These are phyloP conservation scores for Chymomyza fuscimana DNA, from an alignment of 2,888 invertebrate genomes.

Conservation along the genomic window DNA sequence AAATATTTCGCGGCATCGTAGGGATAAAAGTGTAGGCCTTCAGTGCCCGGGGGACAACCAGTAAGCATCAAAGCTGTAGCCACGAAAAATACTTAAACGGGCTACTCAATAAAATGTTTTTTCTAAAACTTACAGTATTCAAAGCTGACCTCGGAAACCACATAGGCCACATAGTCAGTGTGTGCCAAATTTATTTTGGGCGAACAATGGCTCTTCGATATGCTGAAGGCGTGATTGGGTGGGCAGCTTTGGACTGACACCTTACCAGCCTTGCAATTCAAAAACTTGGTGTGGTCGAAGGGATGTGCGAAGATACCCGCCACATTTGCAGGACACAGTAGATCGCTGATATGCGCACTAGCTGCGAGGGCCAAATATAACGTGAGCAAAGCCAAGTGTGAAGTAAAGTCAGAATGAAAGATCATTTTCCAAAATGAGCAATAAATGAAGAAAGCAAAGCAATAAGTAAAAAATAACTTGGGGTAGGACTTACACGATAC, in stretches of 20 bases:
- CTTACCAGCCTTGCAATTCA: constrained; percentile 85
- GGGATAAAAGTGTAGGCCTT: constrained; percentile 83
- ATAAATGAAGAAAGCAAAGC: neutral
- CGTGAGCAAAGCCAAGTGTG: constrained; percentile 4
- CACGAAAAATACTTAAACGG: neutral
- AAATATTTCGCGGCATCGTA: constrained; percentile 84
- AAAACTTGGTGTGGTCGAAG: constrained; percentile 83
- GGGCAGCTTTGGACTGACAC: constrained; percentile 83
- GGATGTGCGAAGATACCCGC: constrained; percentile 83
- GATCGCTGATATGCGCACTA: constrained; percentile 32
- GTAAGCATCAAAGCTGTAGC: constrained; percentile 56
- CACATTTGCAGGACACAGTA: constrained; percentile 80
- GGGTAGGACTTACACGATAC: constrained; percentile 52
- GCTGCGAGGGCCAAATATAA: constrained; percentile 38
- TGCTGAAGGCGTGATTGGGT: constrained; percentile 84
- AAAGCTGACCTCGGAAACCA: constrained; percentile 60
- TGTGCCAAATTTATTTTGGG: constrained; percentile 81
- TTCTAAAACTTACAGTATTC: constrained; percentile 69
- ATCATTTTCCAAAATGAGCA: neutral
- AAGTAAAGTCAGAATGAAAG: neutral
- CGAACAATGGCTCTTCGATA: constrained; percentile 81
- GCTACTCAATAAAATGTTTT: neutral
- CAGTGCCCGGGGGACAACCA: constrained; percentile 80
- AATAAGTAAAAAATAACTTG: neutral
- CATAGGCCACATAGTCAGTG: constrained; percentile 65